Base-by-base conservation (phyloP, 2,113 vertebrate species). In the Psilopsiagon aurifrons region DNA sequence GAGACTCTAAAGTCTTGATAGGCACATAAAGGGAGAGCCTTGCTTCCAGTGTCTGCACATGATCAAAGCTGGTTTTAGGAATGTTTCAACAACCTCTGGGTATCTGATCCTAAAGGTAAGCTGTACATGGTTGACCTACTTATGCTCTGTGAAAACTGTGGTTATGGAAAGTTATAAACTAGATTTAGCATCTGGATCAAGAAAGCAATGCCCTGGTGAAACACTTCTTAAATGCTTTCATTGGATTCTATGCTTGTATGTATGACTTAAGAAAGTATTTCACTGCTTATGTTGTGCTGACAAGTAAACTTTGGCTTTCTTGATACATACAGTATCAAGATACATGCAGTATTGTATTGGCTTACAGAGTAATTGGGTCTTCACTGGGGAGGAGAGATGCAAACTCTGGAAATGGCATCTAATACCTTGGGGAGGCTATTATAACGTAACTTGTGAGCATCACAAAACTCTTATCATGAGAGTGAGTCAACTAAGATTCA, bases 401-500 rank as follows among this genome's bases (percentile, higher is more conserved):
- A 24, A 49, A 49, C 44, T 69, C n/a, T 86, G 80, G 74, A 62
- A 95, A 84, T 39, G 25, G 13, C 11, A 29, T 68, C 39, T n/a
- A 33, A 46, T 20, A 76, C 47, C 62, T 92, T 79, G 25, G 35
- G 66, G 35, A 83, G 49, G 49, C 16, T n/a, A 9, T 81, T 66
- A 29, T 18, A 39, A 83, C 35, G 39, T 41, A 80, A 67, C 51
- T 69, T 80, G 27, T 0, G 22, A 47, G 39, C 60, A 52, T 90
- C 79, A 78, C 64, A 44, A 13, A 93, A 39, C 55, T 69, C 79
- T 86, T 90, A 78, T 91, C 81, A 16, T 7, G 17, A 79, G 24
- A 46, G 16, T 86, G 94, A 86, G 92, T 95, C 88, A 96, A 2
- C 55, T 35, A 47, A 81, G 47, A 31, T 76, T 94, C 73, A 41